Evolutionary conservation across 2,113 vertebrate genomes (phyloP), one percentile per base, ranked within the genome.

Genomic region (Monopterus albus): DNA sequence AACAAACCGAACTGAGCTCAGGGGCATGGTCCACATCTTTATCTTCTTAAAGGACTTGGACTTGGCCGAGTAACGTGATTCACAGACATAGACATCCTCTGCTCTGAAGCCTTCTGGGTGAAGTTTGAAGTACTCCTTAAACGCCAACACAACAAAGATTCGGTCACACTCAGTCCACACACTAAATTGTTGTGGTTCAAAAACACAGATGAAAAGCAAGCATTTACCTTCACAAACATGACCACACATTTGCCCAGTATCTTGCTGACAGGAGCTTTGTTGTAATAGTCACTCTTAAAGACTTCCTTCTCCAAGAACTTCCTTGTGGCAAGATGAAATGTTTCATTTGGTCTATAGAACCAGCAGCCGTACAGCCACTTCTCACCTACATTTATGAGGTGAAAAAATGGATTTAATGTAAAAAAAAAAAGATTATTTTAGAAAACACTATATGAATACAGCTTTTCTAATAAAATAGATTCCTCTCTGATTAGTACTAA

Each of bases 251-350:
- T 99, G 58, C 98, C 96, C 81, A 99, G 90, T 86, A 99, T 99
- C 92, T 99, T 99, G 92, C 88, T 98, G 89, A 99, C 93, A 1
- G 96, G 97, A 86, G 98, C 94, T 94, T 98, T 99, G 93, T 96
- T 99, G 84, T 98, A 99, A 87, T 97, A 99, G 83, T 99, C 97
- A n/a, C 97, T 98, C 91, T 99, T 99, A 86, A 99, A 99, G 79
- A 99, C 97, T 90, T 99, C 98, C 75, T 99, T 98, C 89, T 99
- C 95, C 90, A 99, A 88, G 91, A 99, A 99, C 89, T 99, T 99
- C 68, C 98, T 92, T 57, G 98, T 99, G 61, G 97, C 97, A 3
- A 99, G 93, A 85, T 99, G 98, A 87, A 99, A 99, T 0, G 98
- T 99, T 93, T 99, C 98, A 79, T 96, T 98, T 72, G 98, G 98